A percentile compares a stretch with the other conserved stretches of the same genome.
These are phyloP conservation scores for Ligdia adustata DNA, from an alignment of 2,888 invertebrate species.

Conservation along the genomic window DNA sequence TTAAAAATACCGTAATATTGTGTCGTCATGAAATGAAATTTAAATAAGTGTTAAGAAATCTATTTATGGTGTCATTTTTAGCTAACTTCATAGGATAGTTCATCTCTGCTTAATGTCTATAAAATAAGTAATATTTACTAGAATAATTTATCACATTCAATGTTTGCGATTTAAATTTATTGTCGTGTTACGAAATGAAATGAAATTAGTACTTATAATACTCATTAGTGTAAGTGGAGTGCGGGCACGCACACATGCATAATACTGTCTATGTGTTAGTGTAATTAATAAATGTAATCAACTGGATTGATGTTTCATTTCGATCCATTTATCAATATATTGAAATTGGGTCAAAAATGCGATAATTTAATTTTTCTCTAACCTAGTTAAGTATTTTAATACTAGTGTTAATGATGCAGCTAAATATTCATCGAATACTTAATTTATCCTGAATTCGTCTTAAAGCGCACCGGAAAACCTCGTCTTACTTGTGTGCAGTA, in stretches of 20 bases:
- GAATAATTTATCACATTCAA: conserved; percentile 67
- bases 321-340: neutral
- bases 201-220: conserved; percentile 73
- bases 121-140: conserved; percentile 20
- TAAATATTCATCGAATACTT: no score
- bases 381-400: no score
- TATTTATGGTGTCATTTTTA: conserved; percentile 27
- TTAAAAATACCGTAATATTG: conserved; percentile 40
- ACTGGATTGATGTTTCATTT: conserved; percentile 36
- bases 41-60: conserved; percentile 17
- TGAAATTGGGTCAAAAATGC: no score
- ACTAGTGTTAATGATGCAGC: no score
- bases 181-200: conserved; percentile 43
- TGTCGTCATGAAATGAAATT: conserved; percentile 63
- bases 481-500: no score
- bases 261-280: conserved; percentile 36
- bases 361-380: no score
- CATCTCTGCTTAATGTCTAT: conserved; percentile 36
- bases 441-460: no score
- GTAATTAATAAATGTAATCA: conserved; percentile 47
- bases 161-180: conserved; percentile 53
- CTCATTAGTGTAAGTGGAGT: conserved; percentile 67
- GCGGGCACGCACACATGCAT: conserved; percentile 66
- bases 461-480: no score
- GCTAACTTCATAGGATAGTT: conserved; percentile 34